Percentiles rank a stretch among this genome's conserved stretches.
Conservation (phyloP, 2,888 invertebrate species). For the Drosophila planitibia region DNA sequence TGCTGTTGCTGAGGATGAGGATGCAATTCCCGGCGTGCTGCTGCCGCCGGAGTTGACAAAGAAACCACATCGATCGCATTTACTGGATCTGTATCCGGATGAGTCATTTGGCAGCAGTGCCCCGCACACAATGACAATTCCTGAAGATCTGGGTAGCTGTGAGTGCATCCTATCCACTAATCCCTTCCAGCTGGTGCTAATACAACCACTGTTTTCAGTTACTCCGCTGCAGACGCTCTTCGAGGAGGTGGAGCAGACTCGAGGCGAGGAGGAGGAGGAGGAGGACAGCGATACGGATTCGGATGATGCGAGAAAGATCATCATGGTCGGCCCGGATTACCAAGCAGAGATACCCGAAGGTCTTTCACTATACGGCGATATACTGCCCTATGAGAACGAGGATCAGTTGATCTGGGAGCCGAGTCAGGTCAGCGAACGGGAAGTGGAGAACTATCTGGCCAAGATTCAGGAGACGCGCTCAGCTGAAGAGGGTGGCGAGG, state of each 20-base stretch:
- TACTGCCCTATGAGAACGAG: constrained; percentile 97
- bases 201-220: constrained; percentile 42
- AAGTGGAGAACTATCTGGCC: constrained; percentile 92
- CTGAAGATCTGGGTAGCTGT: constrained; percentile 64
- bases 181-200: neutral
- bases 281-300: constrained; percentile 77
- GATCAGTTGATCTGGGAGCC: constrained; percentile 98
- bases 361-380: constrained; percentile 95
- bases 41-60: constrained; percentile 42
- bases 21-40: neutral
- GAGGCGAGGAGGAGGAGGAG: constrained; percentile 86
- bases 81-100: constrained; percentile 87
- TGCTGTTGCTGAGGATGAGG: constrained; percentile 11
- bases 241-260: constrained; percentile 86
- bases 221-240: constrained; percentile 65
- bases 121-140: constrained; percentile 2
- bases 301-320: constrained; percentile 87
- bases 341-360: constrained; percentile 98
- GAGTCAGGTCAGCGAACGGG: constrained; percentile 89
- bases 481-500: constrained; percentile 15
- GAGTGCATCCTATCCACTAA: constrained; percentile 4
- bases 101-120: constrained; percentile 58
- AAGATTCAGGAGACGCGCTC: constrained; percentile 79
- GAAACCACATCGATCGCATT: constrained; percentile 86
- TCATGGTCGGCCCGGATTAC: constrained; percentile 97